These are phyloP conservation scores for Zelleria hepariella DNA, from an alignment of 2,888 invertebrate genomes.

Conservation along the genomic window DNA sequence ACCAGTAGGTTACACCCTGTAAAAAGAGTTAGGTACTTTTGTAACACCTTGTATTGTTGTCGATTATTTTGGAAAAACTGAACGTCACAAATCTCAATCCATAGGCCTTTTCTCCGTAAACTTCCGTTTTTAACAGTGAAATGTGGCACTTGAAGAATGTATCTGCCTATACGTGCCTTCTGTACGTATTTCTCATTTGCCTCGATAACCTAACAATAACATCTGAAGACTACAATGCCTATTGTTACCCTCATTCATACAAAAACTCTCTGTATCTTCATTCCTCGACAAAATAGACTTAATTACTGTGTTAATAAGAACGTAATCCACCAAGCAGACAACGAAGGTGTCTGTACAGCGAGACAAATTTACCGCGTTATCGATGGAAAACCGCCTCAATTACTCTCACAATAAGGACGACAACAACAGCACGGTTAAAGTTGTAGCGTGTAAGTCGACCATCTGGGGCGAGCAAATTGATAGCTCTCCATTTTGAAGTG, in stretches of 20 bases:
- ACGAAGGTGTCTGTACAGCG: not conserved
- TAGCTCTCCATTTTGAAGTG: constrained; percentile 7
- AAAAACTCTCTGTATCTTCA: not conserved
- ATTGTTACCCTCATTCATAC: not conserved
- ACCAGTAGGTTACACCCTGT: no score
- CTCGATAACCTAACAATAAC: no score
- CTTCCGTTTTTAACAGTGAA: no score
- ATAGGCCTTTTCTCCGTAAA: no score
- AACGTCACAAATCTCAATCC: no score
- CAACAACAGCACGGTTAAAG: not conserved
- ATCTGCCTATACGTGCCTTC: no score
- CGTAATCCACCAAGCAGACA: not conserved
- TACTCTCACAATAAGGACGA: not conserved
- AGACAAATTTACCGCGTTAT: not conserved
- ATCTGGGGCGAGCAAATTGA: constrained; percentile 8
- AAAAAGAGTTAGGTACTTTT: no score
- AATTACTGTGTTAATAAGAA: not conserved
- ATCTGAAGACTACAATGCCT: not conserved
- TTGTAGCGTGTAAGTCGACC: not conserved
- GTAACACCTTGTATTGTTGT: no score
- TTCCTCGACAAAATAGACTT: not conserved
- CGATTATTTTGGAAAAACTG: no score
- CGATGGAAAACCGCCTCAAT: not conserved
- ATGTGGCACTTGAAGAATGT: no score
- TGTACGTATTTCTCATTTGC: not conserved